A percentile compares a stretch with the other conserved stretches of the same genome.
These are phyloP conservation scores for Hypocryptadius cinnamomeus DNA, from an alignment of 2,113 vertebrate genomes.

Conservation along the genomic window DNA sequence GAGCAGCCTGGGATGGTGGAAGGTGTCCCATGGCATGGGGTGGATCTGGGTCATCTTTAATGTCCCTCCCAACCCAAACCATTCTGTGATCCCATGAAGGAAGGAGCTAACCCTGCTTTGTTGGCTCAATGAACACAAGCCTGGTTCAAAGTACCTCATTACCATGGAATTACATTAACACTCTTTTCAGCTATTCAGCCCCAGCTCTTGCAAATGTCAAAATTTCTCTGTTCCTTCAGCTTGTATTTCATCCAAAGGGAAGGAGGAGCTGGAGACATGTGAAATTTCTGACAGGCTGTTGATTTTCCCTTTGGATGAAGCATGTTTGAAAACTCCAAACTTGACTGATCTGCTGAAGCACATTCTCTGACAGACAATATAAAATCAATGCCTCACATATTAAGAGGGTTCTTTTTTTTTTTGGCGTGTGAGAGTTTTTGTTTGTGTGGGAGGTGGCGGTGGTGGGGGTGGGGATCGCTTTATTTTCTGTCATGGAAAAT, in stretches of 20 bases:
- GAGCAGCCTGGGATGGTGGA: fast-evolving
- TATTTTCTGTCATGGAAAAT: conserved; percentile 57
- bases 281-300: conserved; percentile 61
- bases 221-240: background rate
- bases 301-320: conserved; percentile 53
- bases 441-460: background rate
- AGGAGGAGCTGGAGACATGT: conserved; percentile 31
- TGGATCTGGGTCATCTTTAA: background rate
- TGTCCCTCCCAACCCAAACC: background rate
- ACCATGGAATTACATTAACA: background rate
- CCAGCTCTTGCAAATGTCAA: conserved; percentile 7
- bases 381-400: conserved; percentile 25
- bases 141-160: background rate
- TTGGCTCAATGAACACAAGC: background rate
- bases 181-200: background rate
- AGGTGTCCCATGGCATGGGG: background rate
- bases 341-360: conserved; percentile 53
- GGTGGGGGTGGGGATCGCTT: background rate
- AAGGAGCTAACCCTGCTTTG: background rate
- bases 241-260: background rate
- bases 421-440: background rate
- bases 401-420: background rate
- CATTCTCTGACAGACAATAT: conserved; percentile 51
- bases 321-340: conserved; percentile 62
- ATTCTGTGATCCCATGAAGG: background rate